These are phyloP conservation scores for Corvus cornix DNA, from an alignment of 2,113 vertebrate species.

Conservation along the genomic window DNA sequence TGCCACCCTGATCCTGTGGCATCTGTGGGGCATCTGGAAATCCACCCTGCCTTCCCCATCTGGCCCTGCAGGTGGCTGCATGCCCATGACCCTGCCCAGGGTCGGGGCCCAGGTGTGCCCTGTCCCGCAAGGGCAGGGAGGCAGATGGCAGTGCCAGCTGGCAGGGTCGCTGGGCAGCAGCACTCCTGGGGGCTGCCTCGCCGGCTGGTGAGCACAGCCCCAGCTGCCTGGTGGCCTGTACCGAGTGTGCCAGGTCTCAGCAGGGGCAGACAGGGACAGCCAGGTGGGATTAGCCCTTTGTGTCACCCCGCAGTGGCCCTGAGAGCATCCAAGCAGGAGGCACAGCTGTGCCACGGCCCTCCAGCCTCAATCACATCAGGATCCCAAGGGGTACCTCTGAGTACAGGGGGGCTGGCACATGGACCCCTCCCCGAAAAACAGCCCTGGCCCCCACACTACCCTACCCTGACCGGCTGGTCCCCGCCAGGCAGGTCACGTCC, in stretches of 20 bases:
- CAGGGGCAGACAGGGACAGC: neutral
- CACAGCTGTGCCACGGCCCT: neutral
- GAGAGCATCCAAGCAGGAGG: neutral
- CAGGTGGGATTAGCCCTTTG: neutral
- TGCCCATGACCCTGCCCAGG: neutral
- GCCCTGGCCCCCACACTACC: neutral
- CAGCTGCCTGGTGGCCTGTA: neutral
- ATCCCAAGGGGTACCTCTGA: neutral
- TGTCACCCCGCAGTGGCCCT: neutral
- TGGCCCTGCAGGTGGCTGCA: neutral
- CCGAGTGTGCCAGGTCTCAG: neutral
- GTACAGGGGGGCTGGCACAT: fast-evolving
- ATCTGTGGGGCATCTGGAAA: neutral
- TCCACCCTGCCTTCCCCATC: neutral
- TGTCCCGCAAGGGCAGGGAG: neutral
- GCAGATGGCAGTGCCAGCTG: neutral
- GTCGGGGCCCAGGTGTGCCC: neutral
- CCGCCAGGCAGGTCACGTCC: neutral
- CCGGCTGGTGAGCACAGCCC: neutral
- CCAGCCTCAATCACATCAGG: neutral
- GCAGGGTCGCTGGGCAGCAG: neutral
- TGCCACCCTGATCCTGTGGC: neutral
- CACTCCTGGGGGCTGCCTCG: neutral
- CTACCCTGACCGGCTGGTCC: fast-evolving
- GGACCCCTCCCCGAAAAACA: fast-evolving